Evolutionary conservation across 2,797 vertebrate genomes (phyloP).

Genomic region (Galaxias olidus): DNA sequence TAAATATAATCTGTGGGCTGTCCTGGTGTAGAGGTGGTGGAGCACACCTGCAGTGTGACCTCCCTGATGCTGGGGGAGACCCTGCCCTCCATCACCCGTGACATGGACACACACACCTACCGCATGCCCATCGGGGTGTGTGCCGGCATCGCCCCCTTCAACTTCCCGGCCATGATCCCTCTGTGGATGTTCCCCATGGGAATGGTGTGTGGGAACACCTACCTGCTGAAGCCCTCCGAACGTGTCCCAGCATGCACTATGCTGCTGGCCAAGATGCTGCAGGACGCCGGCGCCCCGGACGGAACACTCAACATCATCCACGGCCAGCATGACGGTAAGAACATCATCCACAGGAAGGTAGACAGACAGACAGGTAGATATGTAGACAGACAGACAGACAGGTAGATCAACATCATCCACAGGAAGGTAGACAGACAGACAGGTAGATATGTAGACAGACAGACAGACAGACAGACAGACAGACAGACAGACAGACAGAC

Average conservation of each 20-base stretch:
- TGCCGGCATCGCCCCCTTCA: conserved; percentile 93
- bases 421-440: no score
- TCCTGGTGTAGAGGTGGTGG: conserved; percentile 90
- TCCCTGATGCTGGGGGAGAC: conserved; percentile 95
- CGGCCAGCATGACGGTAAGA: conserved; percentile 87
- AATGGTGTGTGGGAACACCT: conserved; percentile 95
- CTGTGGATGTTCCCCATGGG: conserved; percentile 98
- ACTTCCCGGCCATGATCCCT: conserved; percentile 98
- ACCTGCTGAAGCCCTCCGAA: conserved; percentile 94
- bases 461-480: no score
- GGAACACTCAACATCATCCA: conserved; percentile 94
- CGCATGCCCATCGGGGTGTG: conserved; percentile 91
- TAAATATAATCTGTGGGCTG: no score
- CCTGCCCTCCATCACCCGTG: conserved; percentile 92
- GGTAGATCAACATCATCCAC: no score
- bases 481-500: no score
- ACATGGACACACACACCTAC: conserved; percentile 94
- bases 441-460: no score
- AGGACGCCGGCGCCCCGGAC: conserved; percentile 93
- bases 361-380: no score
- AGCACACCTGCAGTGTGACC: conserved; percentile 93
- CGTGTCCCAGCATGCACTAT: conserved; percentile 90
- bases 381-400: no score
- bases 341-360: no score
- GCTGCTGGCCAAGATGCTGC: conserved; percentile 89